Evolutionary conservation across 1,140 invertebrate species (phyloP).

Genomic region (Drosophila bipectinata): DNA sequence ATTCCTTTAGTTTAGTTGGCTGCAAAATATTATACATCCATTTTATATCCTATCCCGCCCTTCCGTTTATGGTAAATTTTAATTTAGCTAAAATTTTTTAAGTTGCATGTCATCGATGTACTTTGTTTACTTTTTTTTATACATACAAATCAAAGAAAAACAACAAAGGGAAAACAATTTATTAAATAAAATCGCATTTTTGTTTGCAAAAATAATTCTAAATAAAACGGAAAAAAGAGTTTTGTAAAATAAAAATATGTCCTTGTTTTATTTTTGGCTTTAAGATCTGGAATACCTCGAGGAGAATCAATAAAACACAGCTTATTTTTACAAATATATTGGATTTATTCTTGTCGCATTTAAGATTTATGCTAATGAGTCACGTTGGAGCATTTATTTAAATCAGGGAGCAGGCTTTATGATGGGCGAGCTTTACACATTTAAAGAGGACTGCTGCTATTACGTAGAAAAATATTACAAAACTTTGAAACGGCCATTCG

Average conservation of each 20-base stretch:
- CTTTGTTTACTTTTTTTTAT: constrained; percentile 50
- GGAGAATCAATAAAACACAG: constrained; percentile 3
- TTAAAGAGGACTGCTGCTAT: constrained; percentile 29
- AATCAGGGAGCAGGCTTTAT: constrained; percentile 31
- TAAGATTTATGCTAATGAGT: constrained; percentile 66
- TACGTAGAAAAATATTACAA: constrained; percentile 76
- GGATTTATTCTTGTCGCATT: constrained; percentile 67
- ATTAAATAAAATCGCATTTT: constrained; percentile 40
- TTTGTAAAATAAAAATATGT: constrained; percentile 37
- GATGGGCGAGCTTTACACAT: background rate
- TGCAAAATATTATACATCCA: constrained; percentile 15
- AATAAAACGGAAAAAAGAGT: constrained; percentile 40
- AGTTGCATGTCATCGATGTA: constrained; percentile 61
- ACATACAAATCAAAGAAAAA: constrained; percentile 39
- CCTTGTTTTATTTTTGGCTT: background rate
- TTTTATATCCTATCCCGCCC: background rate
- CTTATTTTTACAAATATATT: constrained; percentile 67
- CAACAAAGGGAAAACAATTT: constrained; percentile 25
- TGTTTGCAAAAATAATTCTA: constrained; percentile 36
- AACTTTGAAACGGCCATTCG: constrained; percentile 25
- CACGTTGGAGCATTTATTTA: constrained; percentile 39
- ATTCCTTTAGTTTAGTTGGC: constrained; percentile 38
- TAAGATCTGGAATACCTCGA: too few species aligned
- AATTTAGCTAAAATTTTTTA: constrained; percentile 57
- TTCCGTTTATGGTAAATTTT: constrained; percentile 27